Evolutionary conservation across 2,113 vertebrate species (phyloP).

Genomic region (Cercopithecus mona): DNA sequence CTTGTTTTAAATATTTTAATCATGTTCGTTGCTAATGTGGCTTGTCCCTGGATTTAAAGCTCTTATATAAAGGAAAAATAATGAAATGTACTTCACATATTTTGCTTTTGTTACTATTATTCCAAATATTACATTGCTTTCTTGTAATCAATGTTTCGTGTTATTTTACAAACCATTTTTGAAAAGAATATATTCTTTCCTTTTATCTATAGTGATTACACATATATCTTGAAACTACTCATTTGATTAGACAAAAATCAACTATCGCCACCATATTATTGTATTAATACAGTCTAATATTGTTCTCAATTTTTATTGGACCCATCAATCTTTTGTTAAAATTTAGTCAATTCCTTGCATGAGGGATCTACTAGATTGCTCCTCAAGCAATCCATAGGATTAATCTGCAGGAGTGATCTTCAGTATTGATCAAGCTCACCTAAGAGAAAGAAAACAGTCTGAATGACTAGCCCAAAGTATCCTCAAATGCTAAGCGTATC

Average conservation of each 20-base stretch:
- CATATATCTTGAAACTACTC: not conserved
- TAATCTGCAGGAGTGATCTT: not conserved
- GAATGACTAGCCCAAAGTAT: not conserved
- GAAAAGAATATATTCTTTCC: not conserved
- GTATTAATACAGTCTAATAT: not conserved
- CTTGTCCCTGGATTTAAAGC: not conserved
- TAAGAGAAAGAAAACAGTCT: not conserved
- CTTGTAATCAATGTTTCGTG: not conserved
- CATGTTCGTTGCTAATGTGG: not conserved
- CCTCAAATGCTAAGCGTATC: not conserved
- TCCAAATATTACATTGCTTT: not conserved
- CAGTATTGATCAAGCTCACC: not conserved
- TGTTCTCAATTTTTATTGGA: not conserved
- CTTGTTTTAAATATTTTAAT: not conserved
- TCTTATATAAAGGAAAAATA: not conserved
- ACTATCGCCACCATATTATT: not conserved
- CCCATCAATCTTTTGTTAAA: not conserved
- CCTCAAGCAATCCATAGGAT: not conserved
- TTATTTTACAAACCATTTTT: conserved; percentile 7
- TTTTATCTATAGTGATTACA: not conserved
- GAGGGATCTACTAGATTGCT: not conserved
- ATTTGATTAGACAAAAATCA: not conserved
- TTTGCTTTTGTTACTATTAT: not conserved
- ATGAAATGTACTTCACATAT: not conserved
- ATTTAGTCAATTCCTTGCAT: not conserved